Conservation (phyloP, 1,140 invertebrate species). For the Macrostomum lignano region DNA sequence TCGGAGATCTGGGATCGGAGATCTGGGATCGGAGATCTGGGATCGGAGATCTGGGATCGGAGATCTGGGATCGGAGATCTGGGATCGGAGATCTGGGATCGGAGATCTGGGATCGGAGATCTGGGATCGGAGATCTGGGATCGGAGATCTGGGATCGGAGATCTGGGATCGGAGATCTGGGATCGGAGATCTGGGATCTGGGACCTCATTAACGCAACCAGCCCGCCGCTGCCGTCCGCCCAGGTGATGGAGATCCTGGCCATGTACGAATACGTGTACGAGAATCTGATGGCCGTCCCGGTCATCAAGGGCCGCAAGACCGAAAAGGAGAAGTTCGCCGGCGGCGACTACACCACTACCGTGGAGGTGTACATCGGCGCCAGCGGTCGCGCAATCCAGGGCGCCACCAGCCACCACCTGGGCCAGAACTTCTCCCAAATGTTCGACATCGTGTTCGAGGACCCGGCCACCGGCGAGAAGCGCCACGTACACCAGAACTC, state of each 20-base stretch:
- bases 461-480: slow-evolving; percentile 61
- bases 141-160: too few relatives aligned
- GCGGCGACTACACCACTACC: slow-evolving; percentile 82
- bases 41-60: too few relatives aligned
- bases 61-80: too few relatives aligned
- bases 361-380: slow-evolving; percentile 76
- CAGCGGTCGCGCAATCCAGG: slow-evolving; percentile 71
- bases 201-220: too few relatives aligned
- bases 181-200: too few relatives aligned
- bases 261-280: slow-evolving; percentile 60
- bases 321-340: slow-evolving; percentile 97
- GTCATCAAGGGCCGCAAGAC: slow-evolving; percentile 80
- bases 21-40: too few relatives aligned
- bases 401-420: slow-evolving; percentile 81
- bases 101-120: too few relatives aligned
- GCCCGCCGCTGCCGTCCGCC: too few relatives aligned
- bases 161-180: too few relatives aligned
- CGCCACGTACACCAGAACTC: slow-evolving; percentile 75
- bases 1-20: too few relatives aligned
- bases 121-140: too few relatives aligned
- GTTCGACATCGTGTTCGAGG: slow-evolving; percentile 84
- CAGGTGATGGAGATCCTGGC: slow-evolving; percentile 35
- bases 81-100: too few relatives aligned
- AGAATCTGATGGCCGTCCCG: slow-evolving; percentile 66
- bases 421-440: slow-evolving; percentile 98